These are phyloP conservation scores for Pteropus alecto DNA, from an alignment of 2,113 vertebrate genomes.

Conservation along the genomic window DNA sequence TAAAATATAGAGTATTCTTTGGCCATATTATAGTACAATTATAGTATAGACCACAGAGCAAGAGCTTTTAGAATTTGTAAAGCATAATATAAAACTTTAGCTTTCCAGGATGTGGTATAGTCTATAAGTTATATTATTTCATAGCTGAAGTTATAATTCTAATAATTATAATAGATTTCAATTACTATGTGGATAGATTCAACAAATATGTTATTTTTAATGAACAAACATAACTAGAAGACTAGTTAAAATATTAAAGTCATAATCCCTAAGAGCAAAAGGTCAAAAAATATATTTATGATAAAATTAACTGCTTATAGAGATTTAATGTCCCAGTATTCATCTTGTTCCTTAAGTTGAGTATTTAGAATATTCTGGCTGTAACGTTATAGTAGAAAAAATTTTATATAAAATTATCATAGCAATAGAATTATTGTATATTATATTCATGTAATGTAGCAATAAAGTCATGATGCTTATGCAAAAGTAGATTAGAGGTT, in stretches of 20 bases:
- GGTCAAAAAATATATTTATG: neutral
- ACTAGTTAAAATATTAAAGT: neutral
- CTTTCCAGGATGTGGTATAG: neutral
- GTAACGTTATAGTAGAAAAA: neutral
- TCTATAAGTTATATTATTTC: neutral
- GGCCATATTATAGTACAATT: neutral
- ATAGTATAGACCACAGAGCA: neutral
- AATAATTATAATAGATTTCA: neutral
- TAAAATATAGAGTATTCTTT: neutral
- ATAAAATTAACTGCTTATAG: neutral
- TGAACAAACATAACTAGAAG: neutral
- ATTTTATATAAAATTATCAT: neutral
- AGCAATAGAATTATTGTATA: neutral
- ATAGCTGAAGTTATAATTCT: slow-evolving; percentile 6
- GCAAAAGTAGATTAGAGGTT: neutral
- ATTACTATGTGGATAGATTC: neutral
- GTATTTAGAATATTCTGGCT: neutral
- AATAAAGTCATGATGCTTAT: neutral
- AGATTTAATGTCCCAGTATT: neutral
- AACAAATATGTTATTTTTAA: neutral
- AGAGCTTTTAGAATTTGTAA: neutral
- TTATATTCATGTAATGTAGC: neutral
- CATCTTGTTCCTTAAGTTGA: neutral
- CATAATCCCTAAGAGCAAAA: neutral
- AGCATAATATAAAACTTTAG: neutral